phyloP scores from a whole-genome alignment of 2,797 vertebrate genomes.

The Chiloscyllium punctatum region DNA sequence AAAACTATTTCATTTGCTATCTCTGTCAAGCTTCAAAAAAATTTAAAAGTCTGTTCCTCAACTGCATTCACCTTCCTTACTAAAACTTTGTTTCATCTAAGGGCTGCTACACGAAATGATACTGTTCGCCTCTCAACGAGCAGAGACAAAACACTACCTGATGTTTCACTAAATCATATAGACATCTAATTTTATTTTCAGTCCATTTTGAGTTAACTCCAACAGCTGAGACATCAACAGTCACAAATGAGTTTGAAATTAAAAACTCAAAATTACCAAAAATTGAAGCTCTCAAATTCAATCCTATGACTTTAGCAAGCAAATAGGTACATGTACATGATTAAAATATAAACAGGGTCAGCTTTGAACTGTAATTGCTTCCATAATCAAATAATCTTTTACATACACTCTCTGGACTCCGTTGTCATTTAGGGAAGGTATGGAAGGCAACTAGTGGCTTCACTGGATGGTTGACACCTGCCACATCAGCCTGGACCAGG shows the following conservation, averaged over 20 bases:
- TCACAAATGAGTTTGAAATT: neutral
- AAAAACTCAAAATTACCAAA: neutral
- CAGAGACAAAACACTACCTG: neutral
- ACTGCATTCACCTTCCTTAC: too few relatives aligned
- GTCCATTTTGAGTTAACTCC: neutral
- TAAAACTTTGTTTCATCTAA: too few relatives aligned
- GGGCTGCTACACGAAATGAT: too few relatives aligned
- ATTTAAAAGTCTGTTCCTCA: too few relatives aligned
- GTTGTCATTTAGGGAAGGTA: neutral
- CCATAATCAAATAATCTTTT: neutral
- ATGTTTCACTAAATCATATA: neutral
- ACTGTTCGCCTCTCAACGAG: neutral
- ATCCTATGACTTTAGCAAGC: neutral
- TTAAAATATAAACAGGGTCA: neutral
- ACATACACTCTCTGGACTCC: neutral
- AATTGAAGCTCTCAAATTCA: neutral
- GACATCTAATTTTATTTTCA: neutral
- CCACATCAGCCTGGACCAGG: too few relatives aligned
- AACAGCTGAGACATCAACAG: neutral
- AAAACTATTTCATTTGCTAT: too few relatives aligned
- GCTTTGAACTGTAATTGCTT: neutral
- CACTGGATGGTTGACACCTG: neutral
- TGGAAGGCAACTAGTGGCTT: neutral
- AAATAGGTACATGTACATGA: neutral
- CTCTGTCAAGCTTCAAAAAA: too few relatives aligned